Evolutionary conservation across 2,888 invertebrate genomes (phyloP).

Genomic region (Tenthredo scrophulariae): DNA sequence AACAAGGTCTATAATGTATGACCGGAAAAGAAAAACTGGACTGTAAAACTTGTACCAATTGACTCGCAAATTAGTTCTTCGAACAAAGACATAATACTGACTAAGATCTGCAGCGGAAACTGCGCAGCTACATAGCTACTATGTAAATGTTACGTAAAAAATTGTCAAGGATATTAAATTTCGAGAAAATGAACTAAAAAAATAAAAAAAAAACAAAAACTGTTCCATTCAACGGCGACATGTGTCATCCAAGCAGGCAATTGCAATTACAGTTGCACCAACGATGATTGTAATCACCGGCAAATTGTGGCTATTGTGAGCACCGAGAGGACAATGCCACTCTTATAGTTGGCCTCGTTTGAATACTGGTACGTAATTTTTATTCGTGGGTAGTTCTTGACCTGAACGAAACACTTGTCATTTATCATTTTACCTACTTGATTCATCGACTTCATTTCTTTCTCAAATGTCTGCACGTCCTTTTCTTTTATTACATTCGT

Average conservation of each 20-base stretch:
- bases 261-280: conserved; percentile 47
- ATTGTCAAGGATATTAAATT: neutral
- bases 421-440: conserved; percentile 43
- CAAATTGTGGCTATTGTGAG: conserved; percentile 47
- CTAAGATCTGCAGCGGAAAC: neutral
- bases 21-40: neutral
- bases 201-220: neutral
- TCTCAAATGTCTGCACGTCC: conserved; percentile 59
- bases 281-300: conserved; percentile 46
- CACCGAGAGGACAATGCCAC: conserved; percentile 47
- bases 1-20: neutral
- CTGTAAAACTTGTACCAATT: neutral
- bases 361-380: conserved; percentile 45
- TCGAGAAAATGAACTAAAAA: neutral
- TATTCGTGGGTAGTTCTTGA: conserved; percentile 44
- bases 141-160: neutral
- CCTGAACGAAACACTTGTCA: conserved; percentile 43
- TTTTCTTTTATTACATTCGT: conserved; percentile 57
- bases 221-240: conserved; percentile 18
- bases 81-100: neutral
- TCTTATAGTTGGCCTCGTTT: conserved; percentile 47
- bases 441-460: conserved; percentile 51
- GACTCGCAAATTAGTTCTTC: neutral
- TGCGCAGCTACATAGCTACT: neutral
- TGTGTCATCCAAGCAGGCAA: conserved; percentile 35